Base-by-base conservation (phyloP, 2,888 invertebrate species). In the Drosophila kambysellisi region DNA sequence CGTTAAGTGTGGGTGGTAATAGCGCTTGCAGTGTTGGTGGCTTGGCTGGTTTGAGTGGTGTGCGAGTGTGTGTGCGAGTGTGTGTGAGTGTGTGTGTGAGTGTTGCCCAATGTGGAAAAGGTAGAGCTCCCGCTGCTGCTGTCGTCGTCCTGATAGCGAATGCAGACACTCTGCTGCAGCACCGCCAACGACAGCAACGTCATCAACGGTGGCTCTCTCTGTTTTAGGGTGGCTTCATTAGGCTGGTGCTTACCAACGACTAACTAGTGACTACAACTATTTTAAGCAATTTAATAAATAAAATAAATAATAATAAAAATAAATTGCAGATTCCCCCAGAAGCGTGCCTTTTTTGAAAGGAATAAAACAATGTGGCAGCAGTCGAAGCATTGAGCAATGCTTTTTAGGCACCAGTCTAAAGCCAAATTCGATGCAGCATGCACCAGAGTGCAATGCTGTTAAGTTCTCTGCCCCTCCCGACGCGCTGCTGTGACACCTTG, bases 401-500 rank as follows among this genome's bases (percentile, higher is more conserved):
- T 41, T 46, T 41, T 66, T 48, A 20, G 29, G 76, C 15, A 54
- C 60, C 87, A 87, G 61, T 46, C 70, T 58, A 66, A 57, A 11
- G 4, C 11, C 4, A 43, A 43, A 35, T 58, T 59, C 64, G 52
- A 30, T 61, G 67, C 75, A 58, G 53, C 70, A 48, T 52, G 71
- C 65, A 59, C 15, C 46, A 51, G 51, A 54, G 62, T 62, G 76
- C 71, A 54, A 53, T 65, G 73, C 70, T 74, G 54, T 50, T 64
- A 57, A 52, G 52, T 56, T 8, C 39, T n/a, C 29, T n/a, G 6
- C 3, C 41, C 30, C n/a, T 4, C 7, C 17, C 41, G 4, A 4
- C 29, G 9, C 32, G 5, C 76, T 62, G 68, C 76, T 58, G 83
- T 70, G 80, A 82, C 88, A 84, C 88, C 87, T 88, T 88, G 61